phyloP scores from a whole-genome alignment of 2,888 invertebrate species.

The Dynastes tityus region DNA sequence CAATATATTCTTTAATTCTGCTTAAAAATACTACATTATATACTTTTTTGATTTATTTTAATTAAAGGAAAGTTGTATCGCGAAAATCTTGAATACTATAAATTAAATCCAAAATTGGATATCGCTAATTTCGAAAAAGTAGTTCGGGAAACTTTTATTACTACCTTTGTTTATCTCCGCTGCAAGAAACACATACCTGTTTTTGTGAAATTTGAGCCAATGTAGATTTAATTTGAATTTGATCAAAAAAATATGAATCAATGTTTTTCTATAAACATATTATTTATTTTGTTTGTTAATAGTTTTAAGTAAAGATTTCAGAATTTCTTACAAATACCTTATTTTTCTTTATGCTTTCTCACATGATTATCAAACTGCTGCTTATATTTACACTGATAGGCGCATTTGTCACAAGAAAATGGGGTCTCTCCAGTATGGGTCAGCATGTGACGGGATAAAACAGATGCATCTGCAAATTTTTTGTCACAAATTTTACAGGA shows the following conservation, averaged over 20 bases:
- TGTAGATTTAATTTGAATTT: neutral
- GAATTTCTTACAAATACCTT: neutral
- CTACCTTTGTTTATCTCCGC: neutral
- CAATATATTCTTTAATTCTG: too few species aligned
- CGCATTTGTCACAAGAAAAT: neutral
- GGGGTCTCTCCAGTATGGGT: conserved; percentile 25
- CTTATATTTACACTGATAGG: conserved; percentile 1
- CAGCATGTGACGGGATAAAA: neutral
- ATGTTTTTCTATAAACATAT: neutral
- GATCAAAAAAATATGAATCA: neutral
- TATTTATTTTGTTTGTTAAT: too few species aligned
- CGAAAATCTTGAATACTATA: too few species aligned
- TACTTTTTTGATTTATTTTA: too few species aligned
- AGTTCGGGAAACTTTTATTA: neutral
- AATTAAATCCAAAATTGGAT: too few species aligned
- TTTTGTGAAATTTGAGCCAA: neutral
- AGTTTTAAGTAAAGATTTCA: too few species aligned
- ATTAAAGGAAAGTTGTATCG: too few species aligned
- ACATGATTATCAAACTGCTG: conserved; percentile 19
- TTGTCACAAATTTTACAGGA: conserved; percentile 2
- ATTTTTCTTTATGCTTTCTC: neutral
- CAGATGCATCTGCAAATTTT: neutral
- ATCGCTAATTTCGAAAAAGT: neutral
- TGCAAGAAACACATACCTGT: neutral
- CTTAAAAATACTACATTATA: too few species aligned